Base-by-base conservation (phyloP, 2,888 invertebrate genomes). In the Dasysyrphus albostriatus region DNA sequence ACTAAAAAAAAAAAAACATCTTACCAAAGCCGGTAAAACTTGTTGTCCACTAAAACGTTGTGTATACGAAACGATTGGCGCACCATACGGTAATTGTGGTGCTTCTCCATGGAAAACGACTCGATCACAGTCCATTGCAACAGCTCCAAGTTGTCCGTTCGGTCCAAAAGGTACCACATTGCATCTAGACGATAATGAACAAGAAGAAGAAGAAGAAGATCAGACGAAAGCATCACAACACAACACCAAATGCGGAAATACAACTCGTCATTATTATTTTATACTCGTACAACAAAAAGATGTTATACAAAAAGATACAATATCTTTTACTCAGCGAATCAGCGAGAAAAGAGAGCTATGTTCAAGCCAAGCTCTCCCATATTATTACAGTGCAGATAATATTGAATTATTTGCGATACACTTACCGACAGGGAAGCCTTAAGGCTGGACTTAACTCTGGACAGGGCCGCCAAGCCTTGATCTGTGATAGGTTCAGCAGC, bases 11-110 rank as follows among this genome's bases (percentile, higher is more conserved):
- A 59, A 42, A 37, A n/a, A 65, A 77, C 72, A 77, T 88, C 90
- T 91, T 89, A 96, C 96, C 93, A 96, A 96, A 37, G 96, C 95
- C 5, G 98, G 97, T 88, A 98, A 93, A 75, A 95, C 95, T 91
- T 97, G 97, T 89, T 96, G 96, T 0, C 97, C 97, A 88, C 96
- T 95, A 93, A 95, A 95, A 88, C 95, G 94, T 91, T 98, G 98
- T 79, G 95, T 95, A 92, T 96, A 97, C 9, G 96, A 94, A 67
- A 96, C 95, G 83, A 98, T 95, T 3, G 97, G 97, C 32, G 96
- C 96, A 59, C 96, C 96, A 90, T 95, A 95, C 1, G 98, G 96
- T 89, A 96, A 92, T 10, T 95, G 93, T 0, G 97, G 95, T 88
- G 96, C 95, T 91, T 98, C 97, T 6, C 95, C 95, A 34, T 95